Base-by-base conservation (phyloP, 2,797 vertebrate species). In the Liparis tanakae region DNA sequence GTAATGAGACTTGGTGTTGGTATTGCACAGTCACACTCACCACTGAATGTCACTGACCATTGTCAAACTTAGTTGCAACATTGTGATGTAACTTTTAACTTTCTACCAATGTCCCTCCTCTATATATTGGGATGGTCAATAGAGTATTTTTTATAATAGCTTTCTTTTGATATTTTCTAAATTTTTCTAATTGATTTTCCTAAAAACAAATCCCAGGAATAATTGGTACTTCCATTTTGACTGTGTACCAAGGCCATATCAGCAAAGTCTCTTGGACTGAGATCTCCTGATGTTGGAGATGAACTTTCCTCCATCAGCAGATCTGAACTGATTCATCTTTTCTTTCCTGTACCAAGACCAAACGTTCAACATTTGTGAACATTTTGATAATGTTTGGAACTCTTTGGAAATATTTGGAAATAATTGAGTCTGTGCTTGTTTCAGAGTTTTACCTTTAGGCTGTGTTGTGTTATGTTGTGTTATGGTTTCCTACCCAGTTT, bases 131-230 rank as follows among this genome's bases (percentile, higher is more conserved):
- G 85, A 87, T 83, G 85, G 88, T 91, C 85, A 80, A 91, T 88
- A 89, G 85, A 93, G 87, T 94, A 93, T 94, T 94, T 95, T 95
- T 95, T 95, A 91, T 94, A 94, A 91, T 80, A 76, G 65, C 88
- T 94, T 94, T 93, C 80, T 92, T 94, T 93, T 92, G 88, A 93
- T 94, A 92, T 92, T 92, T 90, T 90, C 85, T 88, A 87, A 88
- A 92, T 91, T 94, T 94, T 94, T 94, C 92, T 93, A 94, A 90
- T 80, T 87, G 83, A 88, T 86, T 93, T 93, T 93, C 85, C 90
- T 88, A 87, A 91, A 83, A 85, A 72, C 74, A 72, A 70, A 74
- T 80, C 77, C 67, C 65, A 78, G 80, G 74, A 92, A 86, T 88
- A 73, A 87, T 91, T 89, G 90, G 87, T 94, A 91, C 89, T 84